Evolutionary conservation across 2,113 vertebrate species (phyloP).

Genomic region (Erythrocebus patas): DNA sequence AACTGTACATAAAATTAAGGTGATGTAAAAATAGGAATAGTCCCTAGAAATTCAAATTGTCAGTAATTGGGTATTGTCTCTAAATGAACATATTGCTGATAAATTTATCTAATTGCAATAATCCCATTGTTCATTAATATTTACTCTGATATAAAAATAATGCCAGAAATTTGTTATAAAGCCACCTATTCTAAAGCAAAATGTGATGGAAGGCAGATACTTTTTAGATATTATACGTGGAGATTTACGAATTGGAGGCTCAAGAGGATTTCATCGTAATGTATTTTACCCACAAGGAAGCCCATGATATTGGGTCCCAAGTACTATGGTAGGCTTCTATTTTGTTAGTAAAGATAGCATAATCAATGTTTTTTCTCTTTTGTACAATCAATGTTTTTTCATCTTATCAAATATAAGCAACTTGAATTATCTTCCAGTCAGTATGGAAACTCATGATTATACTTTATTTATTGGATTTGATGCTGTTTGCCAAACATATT

Average conservation of each 20-base stretch:
- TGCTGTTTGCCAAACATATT: not conserved
- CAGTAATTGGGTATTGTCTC: not conserved
- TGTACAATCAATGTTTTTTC: not conserved
- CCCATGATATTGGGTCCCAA: not conserved
- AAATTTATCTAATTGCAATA: not conserved
- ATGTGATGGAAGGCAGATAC: not conserved
- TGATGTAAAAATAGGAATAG: not conserved
- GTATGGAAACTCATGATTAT: not conserved
- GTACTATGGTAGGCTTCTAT: not conserved
- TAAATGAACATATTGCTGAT: not conserved
- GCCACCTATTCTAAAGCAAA: not conserved
- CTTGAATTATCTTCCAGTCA: not conserved
- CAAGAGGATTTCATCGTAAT: not conserved
- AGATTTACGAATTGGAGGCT: not conserved
- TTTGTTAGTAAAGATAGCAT: not conserved
- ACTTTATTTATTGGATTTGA: not conserved
- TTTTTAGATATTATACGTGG: not conserved
- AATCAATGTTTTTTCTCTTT: not conserved
- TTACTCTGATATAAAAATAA: slow-evolving; percentile 3
- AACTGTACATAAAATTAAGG: not conserved
- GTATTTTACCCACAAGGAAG: not conserved
- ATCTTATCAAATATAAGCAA: not conserved
- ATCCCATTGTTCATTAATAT: not conserved
- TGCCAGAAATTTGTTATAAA: not conserved
- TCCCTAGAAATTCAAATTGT: not conserved